Evolutionary conservation across 1,140 invertebrate species (phyloP), one percentile per base, ranked within the genome.

Genomic region (Dermatophagoides farinae): DNA sequence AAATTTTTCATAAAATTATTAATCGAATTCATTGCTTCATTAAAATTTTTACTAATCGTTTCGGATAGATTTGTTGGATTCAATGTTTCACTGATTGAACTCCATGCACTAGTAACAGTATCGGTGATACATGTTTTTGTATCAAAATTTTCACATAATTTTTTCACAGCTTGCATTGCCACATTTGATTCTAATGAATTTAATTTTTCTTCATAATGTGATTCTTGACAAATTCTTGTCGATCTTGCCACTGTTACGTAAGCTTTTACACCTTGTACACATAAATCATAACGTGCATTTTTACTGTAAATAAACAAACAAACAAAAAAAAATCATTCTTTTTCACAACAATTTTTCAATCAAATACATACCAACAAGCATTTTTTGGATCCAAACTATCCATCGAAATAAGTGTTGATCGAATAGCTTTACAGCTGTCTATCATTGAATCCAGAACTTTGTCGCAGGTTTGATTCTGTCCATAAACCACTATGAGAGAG

Each of bases 21-120:
- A 2, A 55, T n/a, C 14, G 53, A 55, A 20, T 4, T 25, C 53
- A 55, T 55, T n/a, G 53, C 53, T 2, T 38, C n/a, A 25, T 55
- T 55, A 14, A 14, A 55, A 44, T 55, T 55, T 25, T 39, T 41
- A 22, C 53, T 23, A 20, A 55, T 55, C 14, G 14, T 14, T 14
- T 39, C 31, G n/a, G 16, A 14, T 16, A 60, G 14, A 5, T 55
- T 31, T 38, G 31, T 23, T 1, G 44, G 52, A 46, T 61, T 43
- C 6, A 66, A 6, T 12, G 8, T 11, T 41, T 38, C 38, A 57
- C 59, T 55, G 38, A 64, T 20, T 18, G 41, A 57, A 86, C 57
- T n/a, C 61, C 64, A 82, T 84, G 4, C 53, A 44, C 39, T 55
- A n/a, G 1, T 23, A 14, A 44, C 31, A 16, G 53, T 14, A 12